Conservation (phyloP, 2,888 invertebrate genomes). For the Rhyacophila evoluta region DNA sequence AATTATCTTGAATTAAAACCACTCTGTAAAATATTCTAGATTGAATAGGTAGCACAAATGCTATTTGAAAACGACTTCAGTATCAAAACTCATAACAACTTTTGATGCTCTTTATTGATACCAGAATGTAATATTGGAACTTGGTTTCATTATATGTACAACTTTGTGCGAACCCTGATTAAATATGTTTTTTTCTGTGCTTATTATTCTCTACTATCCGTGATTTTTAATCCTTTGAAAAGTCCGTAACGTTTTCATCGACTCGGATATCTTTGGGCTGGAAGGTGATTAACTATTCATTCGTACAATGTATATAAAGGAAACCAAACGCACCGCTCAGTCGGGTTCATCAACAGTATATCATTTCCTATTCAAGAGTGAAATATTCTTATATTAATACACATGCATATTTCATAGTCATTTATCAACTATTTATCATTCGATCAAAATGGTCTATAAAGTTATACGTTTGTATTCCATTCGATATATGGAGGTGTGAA, state of each 20-base stretch:
- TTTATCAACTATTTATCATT: constrained; percentile 49
- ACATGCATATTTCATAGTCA: constrained; percentile 48
- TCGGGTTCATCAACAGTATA: constrained; percentile 41
- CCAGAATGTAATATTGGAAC: too few species aligned
- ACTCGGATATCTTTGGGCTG: not conserved
- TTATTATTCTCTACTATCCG: too few species aligned
- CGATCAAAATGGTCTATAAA: constrained; percentile 41
- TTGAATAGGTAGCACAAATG: too few species aligned
- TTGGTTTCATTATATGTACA: too few species aligned
- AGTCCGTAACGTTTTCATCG: not conserved
- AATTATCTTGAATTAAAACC: too few species aligned
- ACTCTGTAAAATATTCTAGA: too few species aligned
- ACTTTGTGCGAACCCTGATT: too few species aligned
- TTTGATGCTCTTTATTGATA: too few species aligned
- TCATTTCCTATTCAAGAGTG: constrained; percentile 39
- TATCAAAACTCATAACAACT: too few species aligned
- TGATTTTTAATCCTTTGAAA: too few species aligned
- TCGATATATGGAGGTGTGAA: constrained; percentile 33
- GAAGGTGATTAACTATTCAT: constrained; percentile 40
- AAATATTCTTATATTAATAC: constrained; percentile 39
- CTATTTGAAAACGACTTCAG: too few species aligned
- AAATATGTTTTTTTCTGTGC: too few species aligned
- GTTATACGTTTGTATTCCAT: not conserved
- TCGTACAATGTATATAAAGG: constrained; percentile 25
- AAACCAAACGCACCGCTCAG: constrained; percentile 12